Evolutionary conservation across 1,140 invertebrate species (phyloP), one percentile per base, ranked within the genome.

Genomic region (Gonatopus flavifemur): DNA sequence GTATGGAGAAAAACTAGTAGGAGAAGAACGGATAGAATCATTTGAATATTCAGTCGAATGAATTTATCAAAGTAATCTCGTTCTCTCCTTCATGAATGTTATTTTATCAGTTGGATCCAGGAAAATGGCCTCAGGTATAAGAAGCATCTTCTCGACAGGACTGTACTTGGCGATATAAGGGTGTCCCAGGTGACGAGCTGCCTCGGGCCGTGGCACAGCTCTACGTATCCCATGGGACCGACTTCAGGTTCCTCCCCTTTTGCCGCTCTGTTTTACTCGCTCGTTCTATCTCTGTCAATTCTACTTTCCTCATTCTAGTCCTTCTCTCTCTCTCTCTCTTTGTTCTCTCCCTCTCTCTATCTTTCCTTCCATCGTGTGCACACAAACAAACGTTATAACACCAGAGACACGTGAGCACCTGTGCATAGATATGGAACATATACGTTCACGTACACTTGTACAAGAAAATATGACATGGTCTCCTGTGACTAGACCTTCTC

Each of bases 141-240:
- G n/a, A 59, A 52, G 47, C 50, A 66, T 51, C 67, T 71, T 70
- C 69, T 70, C 61, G 66, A 57, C 55, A 59, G 59, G 70, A 72
- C 68, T 70, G 67, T 73, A 73, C 70, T 67, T 53, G 60, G 60
- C 68, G 69, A 72, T 74, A 74, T 71, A 72, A 72, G 69, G 65
- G 57, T 67, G 69, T 72, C 71, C 69, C 71, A 74, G 68, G 71
- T 74, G 71, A 74, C 69, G 71, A 72, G 71, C 67, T 67, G 71
- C 71, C 71, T 72, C 67, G 65, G 69, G 69, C 69, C 70, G 57
- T 69, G 68, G 57, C 69, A 64, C 64, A 55, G 68, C 64, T 61
- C 68, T 72, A 72, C 67, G 67, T 63, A 64, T 64, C 70, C 66
- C 69, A 22, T 56, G 70, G 67, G 70, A 70, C 55, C 62, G 57